Percentiles rank a stretch among this genome's conserved stretches.
These are phyloP conservation scores for Cossypha dichroa DNA, from an alignment of 2,797 vertebrate species.

Conservation along the genomic window DNA sequence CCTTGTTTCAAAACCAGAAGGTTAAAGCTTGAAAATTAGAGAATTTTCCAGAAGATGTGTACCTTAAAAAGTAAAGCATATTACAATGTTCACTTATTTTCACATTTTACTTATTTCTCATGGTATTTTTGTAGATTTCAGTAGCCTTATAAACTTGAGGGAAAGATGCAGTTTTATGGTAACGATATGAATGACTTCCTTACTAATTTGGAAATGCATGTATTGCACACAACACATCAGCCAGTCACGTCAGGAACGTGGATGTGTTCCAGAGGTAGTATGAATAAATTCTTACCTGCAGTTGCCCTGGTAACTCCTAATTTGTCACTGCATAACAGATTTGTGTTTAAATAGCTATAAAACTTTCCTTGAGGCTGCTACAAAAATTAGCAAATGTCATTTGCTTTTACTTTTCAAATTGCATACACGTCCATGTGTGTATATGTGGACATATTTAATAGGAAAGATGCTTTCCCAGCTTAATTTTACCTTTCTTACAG, in stretches of 20 bases:
- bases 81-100: not conserved
- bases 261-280: not conserved
- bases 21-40: not conserved
- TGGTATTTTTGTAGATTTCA: not conserved
- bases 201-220: not conserved
- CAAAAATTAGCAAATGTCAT: not conserved
- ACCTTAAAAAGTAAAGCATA: not conserved
- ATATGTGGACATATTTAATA: not conserved
- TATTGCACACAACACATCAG: not conserved
- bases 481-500: not conserved
- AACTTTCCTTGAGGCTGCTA: not conserved
- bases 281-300: constrained; percentile 12
- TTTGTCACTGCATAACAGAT: constrained; percentile 1
- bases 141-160: not conserved
- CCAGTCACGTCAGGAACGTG: not conserved
- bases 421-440: not conserved
- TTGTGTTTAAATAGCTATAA: not conserved
- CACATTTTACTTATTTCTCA: not conserved
- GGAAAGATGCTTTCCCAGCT: not conserved
- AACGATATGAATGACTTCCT: not conserved
- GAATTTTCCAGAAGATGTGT: not conserved
- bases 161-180: not conserved
- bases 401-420: not conserved
- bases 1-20: not conserved
- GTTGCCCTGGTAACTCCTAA: constrained; percentile 52